Conservation (phyloP, 2,888 invertebrate species). For the Prenolepis imparis region DNA sequence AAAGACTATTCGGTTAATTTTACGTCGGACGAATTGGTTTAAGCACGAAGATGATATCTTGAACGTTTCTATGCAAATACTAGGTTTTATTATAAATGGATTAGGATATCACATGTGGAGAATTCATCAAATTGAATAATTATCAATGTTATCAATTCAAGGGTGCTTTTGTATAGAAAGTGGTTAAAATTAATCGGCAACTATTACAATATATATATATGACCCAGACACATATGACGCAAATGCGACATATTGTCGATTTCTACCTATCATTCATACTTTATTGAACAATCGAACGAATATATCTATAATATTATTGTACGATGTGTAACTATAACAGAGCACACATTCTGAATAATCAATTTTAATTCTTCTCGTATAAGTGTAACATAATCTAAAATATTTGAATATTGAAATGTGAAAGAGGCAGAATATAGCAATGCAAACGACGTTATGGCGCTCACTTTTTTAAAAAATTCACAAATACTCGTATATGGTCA, state of each 20-base stretch:
- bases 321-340: not conserved
- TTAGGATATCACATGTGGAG: conserved; percentile 43
- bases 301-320: not conserved
- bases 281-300: not conserved
- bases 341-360: not conserved
- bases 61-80: not conserved
- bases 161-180: not conserved
- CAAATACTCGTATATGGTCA: conserved; percentile 25
- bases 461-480: conserved; percentile 42
- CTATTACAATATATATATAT: not conserved
- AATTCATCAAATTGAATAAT: not conserved
- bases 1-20: conserved; percentile 13
- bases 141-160: not conserved
- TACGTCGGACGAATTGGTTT: not conserved
- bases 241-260: not conserved
- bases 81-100: conserved; percentile 50
- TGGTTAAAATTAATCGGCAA: conserved; percentile 17
- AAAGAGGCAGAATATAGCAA: not conserved
- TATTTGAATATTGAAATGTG: conserved; percentile 1
- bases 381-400: not conserved
- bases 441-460: conserved; percentile 26
- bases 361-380: not conserved
- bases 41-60: not conserved
- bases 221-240: not conserved
- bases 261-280: not conserved